A percentile compares a stretch with the other conserved stretches of the same genome.
These are phyloP conservation scores for Siniperca chuatsi DNA, from an alignment of 2,113 vertebrate species.

Conservation along the genomic window DNA sequence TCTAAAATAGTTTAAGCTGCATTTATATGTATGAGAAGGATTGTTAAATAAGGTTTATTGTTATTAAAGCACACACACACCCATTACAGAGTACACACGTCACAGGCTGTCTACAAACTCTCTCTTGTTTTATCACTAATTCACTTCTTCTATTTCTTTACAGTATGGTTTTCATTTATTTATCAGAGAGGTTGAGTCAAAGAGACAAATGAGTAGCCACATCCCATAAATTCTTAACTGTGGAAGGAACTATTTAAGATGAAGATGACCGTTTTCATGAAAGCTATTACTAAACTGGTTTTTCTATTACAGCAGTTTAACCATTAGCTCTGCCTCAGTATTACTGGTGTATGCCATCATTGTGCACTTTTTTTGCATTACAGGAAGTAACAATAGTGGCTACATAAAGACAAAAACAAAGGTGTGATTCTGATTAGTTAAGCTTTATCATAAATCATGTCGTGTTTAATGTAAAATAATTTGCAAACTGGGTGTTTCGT, in stretches of 20 bases:
- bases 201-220: slow-evolving; percentile 1
- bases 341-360: background rate
- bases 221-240: background rate
- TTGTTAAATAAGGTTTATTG: background rate
- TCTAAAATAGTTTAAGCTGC: background rate
- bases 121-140: background rate
- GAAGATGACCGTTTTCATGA: background rate
- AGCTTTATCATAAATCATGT: background rate
- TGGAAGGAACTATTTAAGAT: background rate
- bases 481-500: slow-evolving; percentile 17
- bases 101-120: background rate
- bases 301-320: background rate
- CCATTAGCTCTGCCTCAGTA: background rate
- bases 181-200: background rate
- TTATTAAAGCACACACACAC: background rate
- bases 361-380: background rate
- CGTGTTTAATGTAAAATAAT: background rate
- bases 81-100: background rate
- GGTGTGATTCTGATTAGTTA: slow-evolving; percentile 13
- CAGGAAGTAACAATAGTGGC: slow-evolving; percentile 10
- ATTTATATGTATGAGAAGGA: background rate
- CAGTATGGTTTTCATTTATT: background rate
- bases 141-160: background rate
- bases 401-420: slow-evolving; percentile 12
- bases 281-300: background rate